These are phyloP conservation scores for Hedychridium roseum DNA, from an alignment of 2,888 invertebrate genomes.

Conservation along the genomic window DNA sequence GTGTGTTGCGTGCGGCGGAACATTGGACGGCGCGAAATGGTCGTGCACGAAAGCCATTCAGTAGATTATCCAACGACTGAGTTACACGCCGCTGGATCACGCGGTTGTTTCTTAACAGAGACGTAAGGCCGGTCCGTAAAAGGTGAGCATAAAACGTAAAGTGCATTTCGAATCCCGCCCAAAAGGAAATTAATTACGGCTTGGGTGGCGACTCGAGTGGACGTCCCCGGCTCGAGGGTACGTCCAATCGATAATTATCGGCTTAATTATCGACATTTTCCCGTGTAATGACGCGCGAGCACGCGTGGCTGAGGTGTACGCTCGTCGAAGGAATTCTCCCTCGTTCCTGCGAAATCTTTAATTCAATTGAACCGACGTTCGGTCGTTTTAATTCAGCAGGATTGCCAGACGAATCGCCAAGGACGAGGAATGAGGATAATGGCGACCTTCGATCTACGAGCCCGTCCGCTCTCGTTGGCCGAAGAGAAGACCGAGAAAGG, in stretches of 20 bases:
- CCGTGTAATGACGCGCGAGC: constrained; percentile 48
- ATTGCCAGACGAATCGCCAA: constrained; percentile 1
- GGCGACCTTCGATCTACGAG: constrained; percentile 13
- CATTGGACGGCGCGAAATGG: constrained; percentile 26
- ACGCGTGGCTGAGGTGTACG: too few relatives aligned
- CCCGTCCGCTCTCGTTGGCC: constrained; percentile 37
- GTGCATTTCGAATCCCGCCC: constrained; percentile 37
- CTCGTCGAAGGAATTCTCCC: constrained; percentile 12
- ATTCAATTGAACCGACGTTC: neutral
- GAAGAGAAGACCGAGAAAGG: constrained; percentile 3
- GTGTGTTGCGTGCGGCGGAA: constrained; percentile 23
- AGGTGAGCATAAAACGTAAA: constrained; percentile 29
- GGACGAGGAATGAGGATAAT: constrained; percentile 22
- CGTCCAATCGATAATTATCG: constrained; percentile 57
- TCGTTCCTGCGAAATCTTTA: neutral
- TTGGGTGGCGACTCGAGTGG: constrained; percentile 34
- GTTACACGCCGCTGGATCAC: constrained; percentile 34
- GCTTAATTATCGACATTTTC: constrained; percentile 57
- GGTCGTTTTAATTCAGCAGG: neutral
- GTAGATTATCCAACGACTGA: constrained; percentile 47
- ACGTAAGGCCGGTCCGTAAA: constrained; percentile 45
- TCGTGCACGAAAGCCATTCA: constrained; percentile 51
- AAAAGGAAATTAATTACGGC: constrained; percentile 49
- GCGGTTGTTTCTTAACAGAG: constrained; percentile 43
- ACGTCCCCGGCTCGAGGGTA: constrained; percentile 28